A percentile compares a stretch with the other conserved stretches of the same genome.
Conservation (phyloP, 2,797 vertebrate genomes). For the Lagodon rhomboides region DNA sequence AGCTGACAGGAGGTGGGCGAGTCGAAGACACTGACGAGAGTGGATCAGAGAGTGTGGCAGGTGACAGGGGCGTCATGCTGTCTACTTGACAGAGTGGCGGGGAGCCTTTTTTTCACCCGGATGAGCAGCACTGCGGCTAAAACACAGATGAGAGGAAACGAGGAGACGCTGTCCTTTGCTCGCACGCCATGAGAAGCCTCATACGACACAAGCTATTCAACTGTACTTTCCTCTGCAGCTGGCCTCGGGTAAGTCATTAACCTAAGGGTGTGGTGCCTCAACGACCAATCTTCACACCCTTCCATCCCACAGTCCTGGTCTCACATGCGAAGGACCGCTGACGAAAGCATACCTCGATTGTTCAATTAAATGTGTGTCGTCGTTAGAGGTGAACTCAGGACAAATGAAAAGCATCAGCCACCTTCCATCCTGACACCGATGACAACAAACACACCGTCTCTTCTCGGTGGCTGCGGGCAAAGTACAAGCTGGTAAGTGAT, state of each 20-base stretch:
- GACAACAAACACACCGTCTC: slow-evolving; percentile 40
- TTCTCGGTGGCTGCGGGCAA: slow-evolving; percentile 48
- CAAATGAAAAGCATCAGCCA: slow-evolving; percentile 19
- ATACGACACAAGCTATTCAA: too few species aligned
- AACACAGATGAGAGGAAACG: slow-evolving; percentile 24
- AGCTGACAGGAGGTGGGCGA: slow-evolving; percentile 67
- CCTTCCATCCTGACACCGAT: neutral
- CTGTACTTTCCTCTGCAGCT: neutral
- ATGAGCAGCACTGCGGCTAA: slow-evolving; percentile 41
- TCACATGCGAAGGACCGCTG: neutral
- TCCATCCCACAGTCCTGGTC: neutral
- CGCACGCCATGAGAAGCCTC: neutral
- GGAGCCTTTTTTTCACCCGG: slow-evolving; percentile 37
- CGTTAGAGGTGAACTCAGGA: neutral
- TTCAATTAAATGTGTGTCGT: slow-evolving; percentile 13
- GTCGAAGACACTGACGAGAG: slow-evolving; percentile 51
- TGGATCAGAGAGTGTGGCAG: slow-evolving; percentile 71
- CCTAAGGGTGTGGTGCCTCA: neutral
- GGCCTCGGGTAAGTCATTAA: neutral
- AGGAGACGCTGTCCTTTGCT: slow-evolving; percentile 3
- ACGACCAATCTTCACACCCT: neutral
- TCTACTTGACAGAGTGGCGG: slow-evolving; percentile 40
- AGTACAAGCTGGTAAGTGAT: slow-evolving; percentile 37
- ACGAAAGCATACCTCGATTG: neutral
- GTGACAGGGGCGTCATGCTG: slow-evolving; percentile 62